A percentile compares a stretch with the other conserved stretches of the same genome.
These are phyloP conservation scores for Nanorana parkeri DNA, from an alignment of 2,113 vertebrate species.

Conservation along the genomic window DNA sequence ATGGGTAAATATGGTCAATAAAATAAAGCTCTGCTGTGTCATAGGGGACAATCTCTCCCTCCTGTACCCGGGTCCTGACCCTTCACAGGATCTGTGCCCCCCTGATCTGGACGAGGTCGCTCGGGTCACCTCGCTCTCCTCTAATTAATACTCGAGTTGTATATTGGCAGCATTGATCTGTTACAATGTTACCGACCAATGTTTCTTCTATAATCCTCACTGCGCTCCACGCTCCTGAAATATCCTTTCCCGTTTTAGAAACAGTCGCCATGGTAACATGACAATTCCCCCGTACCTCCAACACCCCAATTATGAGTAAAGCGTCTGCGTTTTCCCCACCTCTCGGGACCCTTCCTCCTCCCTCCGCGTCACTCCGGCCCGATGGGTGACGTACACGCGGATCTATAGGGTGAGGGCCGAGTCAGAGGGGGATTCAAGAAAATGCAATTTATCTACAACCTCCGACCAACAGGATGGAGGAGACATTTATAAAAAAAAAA, in stretches of 20 bases:
- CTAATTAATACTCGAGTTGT: neutral
- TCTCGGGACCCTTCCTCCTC: too few relatives aligned
- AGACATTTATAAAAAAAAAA: too few relatives aligned
- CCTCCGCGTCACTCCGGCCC: neutral
- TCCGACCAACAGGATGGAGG: too few relatives aligned
- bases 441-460: too few relatives aligned
- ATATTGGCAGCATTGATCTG: neutral
- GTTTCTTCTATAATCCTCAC: neutral
- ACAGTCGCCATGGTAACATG: too few relatives aligned
- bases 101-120: neutral
- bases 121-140: neutral
- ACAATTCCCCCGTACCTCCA: neutral
- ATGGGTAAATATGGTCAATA: too few relatives aligned
- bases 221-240: too few relatives aligned
- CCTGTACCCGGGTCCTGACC: too few relatives aligned
- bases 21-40: too few relatives aligned
- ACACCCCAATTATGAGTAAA: neutral
- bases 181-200: neutral
- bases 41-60: too few relatives aligned
- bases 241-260: neutral
- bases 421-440: neutral
- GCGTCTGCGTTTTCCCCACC: neutral
- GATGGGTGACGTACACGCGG: neutral
- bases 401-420: neutral
- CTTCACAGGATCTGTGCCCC: neutral